phyloP scores from a whole-genome alignment of 2,888 invertebrate genomes.

The Arenicola marina region DNA sequence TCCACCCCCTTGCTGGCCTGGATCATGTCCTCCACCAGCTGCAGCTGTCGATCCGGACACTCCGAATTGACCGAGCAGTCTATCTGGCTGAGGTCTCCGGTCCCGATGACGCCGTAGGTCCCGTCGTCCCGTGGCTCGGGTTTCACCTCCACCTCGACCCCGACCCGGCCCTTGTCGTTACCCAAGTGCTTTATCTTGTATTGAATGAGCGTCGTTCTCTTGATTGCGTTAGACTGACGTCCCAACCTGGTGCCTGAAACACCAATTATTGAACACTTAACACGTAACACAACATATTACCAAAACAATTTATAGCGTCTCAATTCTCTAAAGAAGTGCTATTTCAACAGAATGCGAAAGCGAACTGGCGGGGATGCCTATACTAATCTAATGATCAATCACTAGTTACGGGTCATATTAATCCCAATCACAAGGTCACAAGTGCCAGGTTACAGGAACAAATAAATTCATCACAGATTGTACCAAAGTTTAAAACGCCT shows the following conservation, averaged over 20 bases:
- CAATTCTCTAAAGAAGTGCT: neutral
- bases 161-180: neutral
- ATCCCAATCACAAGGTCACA: too few relatives aligned
- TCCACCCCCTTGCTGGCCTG: too few relatives aligned
- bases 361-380: neutral
- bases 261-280: neutral
- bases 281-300: neutral
- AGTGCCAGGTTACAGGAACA: too few relatives aligned
- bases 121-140: neutral
- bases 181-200: constrained; percentile 5
- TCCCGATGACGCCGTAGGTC: neutral
- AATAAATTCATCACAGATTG: too few relatives aligned
- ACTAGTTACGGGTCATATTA: too few relatives aligned
- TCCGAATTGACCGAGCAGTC: neutral
- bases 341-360: neutral
- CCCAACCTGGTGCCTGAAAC: constrained; percentile 31
- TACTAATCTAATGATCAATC: too few relatives aligned
- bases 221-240: constrained; percentile 35
- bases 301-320: neutral
- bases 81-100: neutral
- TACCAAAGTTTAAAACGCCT: too few relatives aligned
- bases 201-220: constrained; percentile 30
- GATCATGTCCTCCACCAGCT: too few relatives aligned
- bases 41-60: neutral
- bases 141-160: neutral